Percentiles rank a stretch among this genome's conserved stretches.
Conservation (phyloP, 2,888 invertebrate species). For the Lithophane ornitopus region DNA sequence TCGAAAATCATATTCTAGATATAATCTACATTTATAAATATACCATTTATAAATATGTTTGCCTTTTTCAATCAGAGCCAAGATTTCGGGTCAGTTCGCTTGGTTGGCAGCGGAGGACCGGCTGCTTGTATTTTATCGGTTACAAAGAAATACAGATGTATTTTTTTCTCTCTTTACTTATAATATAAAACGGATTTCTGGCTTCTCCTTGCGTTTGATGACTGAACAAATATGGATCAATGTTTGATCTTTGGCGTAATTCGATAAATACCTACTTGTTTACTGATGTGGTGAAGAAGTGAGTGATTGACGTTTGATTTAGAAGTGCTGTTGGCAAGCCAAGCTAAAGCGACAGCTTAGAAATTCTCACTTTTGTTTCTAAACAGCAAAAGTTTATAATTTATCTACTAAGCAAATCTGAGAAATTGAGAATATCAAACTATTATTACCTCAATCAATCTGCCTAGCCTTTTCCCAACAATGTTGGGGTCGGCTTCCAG, state of each 20-base stretch:
- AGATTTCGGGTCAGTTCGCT: slow-evolving; percentile 66
- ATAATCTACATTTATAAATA: slow-evolving; percentile 56
- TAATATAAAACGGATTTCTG: slow-evolving; percentile 36
- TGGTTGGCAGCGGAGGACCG: slow-evolving; percentile 45
- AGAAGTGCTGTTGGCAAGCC: neutral
- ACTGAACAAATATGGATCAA: slow-evolving; percentile 31
- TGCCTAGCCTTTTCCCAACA: too few species aligned
- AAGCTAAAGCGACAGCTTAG: neutral
- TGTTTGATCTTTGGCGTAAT: slow-evolving; percentile 31
- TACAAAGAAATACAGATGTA: slow-evolving; percentile 52
- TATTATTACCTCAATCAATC: too few species aligned
- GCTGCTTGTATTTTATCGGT: slow-evolving; percentile 57
- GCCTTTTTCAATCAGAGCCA: slow-evolving; percentile 63
- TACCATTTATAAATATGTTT: slow-evolving; percentile 62
- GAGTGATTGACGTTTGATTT: neutral
- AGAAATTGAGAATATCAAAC: neutral
- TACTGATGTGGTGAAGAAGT: neutral
- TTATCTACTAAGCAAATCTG: neutral
- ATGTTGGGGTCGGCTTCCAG: too few species aligned
- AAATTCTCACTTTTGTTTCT: neutral
- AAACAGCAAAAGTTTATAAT: neutral
- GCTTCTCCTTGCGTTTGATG: slow-evolving; percentile 41
- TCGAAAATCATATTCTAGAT: slow-evolving; percentile 29
- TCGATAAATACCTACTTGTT: slow-evolving; percentile 1
- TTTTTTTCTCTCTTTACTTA: slow-evolving; percentile 37